A percentile compares a stretch with the other conserved stretches of the same genome.
Evolutionary conservation across 2,888 invertebrate species (phyloP).

Genomic region (Ypsolopha scabrella): DNA sequence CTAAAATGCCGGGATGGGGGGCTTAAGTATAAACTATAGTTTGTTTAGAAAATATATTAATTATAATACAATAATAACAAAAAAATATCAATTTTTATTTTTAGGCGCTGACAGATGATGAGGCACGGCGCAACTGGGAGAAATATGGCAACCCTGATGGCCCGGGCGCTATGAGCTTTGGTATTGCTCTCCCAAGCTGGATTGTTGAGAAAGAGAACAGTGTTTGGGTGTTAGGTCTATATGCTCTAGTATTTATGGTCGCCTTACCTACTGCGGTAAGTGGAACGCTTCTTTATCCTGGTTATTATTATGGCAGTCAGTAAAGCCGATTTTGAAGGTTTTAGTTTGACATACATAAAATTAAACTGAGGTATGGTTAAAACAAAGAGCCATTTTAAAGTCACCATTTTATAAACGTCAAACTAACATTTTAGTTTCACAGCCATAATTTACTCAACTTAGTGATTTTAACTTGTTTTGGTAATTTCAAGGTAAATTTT

Average conservation of each 20-base stretch:
- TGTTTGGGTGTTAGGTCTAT: constrained; percentile 95
- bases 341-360: no score
- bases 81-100: constrained; percentile 13
- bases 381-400: no score
- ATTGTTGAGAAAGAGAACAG: constrained; percentile 99
- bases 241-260: constrained; percentile 98
- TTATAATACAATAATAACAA: constrained; percentile 1
- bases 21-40: no score
- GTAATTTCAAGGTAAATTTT: no score
- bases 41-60: no score
- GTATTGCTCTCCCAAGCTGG: constrained; percentile 99
- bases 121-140: constrained; percentile 97
- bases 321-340: no score
- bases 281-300: constrained; percentile 12
- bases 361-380: no score
- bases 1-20: no score
- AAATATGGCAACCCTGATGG: constrained; percentile 99
- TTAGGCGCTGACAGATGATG: constrained; percentile 96
- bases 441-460: no score
- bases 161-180: constrained; percentile 99
- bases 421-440: no score
- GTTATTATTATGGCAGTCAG: not conserved
- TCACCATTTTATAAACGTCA: no score
- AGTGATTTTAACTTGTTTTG: no score
- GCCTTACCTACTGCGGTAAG: constrained; percentile 87